Conservation (phyloP, 2,113 vertebrate species). For the Eptesicus fuscus region DNA sequence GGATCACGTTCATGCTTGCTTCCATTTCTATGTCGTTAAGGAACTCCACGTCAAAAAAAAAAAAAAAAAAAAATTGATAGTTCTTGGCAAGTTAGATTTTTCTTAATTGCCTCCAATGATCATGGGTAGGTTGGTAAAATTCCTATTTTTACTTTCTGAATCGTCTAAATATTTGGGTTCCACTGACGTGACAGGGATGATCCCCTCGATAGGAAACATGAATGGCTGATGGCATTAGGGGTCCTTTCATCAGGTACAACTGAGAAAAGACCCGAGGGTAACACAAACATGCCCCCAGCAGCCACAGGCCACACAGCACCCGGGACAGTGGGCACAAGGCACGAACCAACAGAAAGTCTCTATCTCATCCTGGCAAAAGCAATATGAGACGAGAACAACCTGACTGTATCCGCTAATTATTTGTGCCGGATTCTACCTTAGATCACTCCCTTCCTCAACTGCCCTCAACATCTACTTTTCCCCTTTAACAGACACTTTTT, state of each 20-base stretch:
- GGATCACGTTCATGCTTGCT: neutral
- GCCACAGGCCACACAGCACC: neutral
- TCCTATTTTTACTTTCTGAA: neutral
- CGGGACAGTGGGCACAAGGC: neutral
- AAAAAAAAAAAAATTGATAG: neutral
- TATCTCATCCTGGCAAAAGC: neutral
- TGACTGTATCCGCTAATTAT: too few species aligned
- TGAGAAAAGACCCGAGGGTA: too few species aligned
- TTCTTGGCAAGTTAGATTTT: neutral
- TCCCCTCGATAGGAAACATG: neutral
- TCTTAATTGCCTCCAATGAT: neutral
- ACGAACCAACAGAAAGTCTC: fast-evolving
- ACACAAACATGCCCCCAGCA: fast-evolving
- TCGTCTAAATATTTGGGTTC: neutral
- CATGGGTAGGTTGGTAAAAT: neutral
- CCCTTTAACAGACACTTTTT: neutral
- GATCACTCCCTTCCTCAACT: neutral
- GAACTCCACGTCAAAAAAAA: neutral
- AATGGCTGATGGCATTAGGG: neutral
- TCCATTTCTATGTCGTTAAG: neutral
- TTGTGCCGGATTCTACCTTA: neutral
- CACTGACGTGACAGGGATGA: neutral
- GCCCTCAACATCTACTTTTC: too few species aligned
- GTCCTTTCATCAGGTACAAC: neutral
- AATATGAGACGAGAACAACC: neutral